phyloP scores from a whole-genome alignment of 2,113 vertebrate genomes.

The Zosterops pallidus region DNA sequence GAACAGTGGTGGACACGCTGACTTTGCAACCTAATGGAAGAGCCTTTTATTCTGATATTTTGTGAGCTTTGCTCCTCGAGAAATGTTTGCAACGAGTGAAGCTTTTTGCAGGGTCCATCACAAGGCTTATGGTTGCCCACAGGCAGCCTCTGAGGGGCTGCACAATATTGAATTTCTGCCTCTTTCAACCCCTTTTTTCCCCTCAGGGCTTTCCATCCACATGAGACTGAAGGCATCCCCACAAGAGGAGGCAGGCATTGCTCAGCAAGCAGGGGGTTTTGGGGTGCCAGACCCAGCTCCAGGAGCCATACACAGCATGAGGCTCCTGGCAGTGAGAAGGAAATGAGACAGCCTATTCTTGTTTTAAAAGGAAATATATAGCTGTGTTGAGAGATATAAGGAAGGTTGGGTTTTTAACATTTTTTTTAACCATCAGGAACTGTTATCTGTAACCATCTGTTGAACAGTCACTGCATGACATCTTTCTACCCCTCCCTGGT shows the following conservation, averaged over 20 bases:
- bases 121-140: not conserved
- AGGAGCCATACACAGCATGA: accelerated
- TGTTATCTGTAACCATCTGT: not conserved
- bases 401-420: not conserved
- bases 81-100: not conserved
- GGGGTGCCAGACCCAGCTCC: not conserved
- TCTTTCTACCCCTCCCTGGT: not conserved
- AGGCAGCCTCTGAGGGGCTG: not conserved
- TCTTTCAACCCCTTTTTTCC: not conserved
- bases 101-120: not conserved
- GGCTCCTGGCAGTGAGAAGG: not conserved
- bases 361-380: not conserved
- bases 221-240: not conserved
- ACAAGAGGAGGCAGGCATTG: not conserved
- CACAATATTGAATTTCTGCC: not conserved
- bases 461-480: not conserved
- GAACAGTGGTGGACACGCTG: not conserved
- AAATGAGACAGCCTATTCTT: not conserved
- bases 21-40: not conserved
- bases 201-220: not conserved
- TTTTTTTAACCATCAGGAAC: not conserved
- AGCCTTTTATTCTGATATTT: not conserved
- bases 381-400: not conserved
- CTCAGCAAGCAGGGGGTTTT: not conserved
- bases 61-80: not conserved